These are phyloP conservation scores for Meda fulgida DNA, from an alignment of 2,797 vertebrate species.

Conservation along the genomic window DNA sequence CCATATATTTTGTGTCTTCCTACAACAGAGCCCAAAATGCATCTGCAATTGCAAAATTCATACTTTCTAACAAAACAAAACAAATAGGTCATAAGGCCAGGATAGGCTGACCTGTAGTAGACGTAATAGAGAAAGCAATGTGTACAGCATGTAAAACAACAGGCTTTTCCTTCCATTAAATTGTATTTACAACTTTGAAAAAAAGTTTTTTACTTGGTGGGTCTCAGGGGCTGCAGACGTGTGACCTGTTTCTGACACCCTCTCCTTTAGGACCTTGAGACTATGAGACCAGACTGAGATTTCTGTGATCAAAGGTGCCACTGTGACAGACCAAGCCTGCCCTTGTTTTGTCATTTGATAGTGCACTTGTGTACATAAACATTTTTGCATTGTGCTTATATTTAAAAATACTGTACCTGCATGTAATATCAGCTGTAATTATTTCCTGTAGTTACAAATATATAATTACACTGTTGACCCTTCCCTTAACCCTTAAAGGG, in stretches of 20 bases:
- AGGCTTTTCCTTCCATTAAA: conserved; percentile 40
- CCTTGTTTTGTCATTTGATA: background rate
- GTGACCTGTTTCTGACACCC: background rate
- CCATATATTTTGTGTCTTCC: conserved; percentile 47
- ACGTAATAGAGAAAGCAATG: conserved; percentile 34
- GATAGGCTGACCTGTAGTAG: conserved; percentile 40
- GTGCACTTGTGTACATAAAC: too few species aligned
- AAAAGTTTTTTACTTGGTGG: background rate
- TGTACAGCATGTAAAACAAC: conserved; percentile 46
- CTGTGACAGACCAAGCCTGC: conserved; percentile 19
- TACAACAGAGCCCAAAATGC: conserved; percentile 34
- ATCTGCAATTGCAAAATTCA: conserved; percentile 30
- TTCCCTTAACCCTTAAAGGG: too few species aligned
- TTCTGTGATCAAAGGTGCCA: conserved; percentile 2
- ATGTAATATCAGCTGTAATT: too few species aligned
- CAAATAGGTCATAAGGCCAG: background rate
- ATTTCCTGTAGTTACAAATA: too few species aligned
- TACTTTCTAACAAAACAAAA: background rate
- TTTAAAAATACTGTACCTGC: too few species aligned
- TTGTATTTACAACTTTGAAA: conserved; percentile 20
- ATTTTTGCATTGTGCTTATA: too few species aligned
- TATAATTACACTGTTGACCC: too few species aligned
- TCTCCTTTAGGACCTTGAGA: background rate
- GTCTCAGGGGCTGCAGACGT: background rate
- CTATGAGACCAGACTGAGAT: background rate